These are phyloP conservation scores for Morelia viridis DNA, from an alignment of 2,797 vertebrate genomes.

Conservation along the genomic window DNA sequence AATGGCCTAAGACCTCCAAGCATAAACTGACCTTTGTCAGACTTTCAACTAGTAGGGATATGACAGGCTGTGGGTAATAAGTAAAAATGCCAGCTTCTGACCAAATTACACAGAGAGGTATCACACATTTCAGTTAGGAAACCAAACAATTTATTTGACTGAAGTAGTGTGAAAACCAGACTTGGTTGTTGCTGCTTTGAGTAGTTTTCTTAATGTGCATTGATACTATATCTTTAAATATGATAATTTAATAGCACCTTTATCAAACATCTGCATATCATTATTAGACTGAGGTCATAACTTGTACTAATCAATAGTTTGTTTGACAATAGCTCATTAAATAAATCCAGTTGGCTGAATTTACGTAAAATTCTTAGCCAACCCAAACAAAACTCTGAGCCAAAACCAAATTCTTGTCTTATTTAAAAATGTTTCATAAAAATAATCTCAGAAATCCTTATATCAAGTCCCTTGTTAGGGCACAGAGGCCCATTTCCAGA, in stretches of 20 bases:
- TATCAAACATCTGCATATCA: neutral
- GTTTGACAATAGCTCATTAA: too few relatives aligned
- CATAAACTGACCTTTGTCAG: neutral
- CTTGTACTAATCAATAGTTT: too few relatives aligned
- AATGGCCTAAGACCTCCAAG: conserved; percentile 11
- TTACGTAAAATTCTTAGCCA: too few relatives aligned
- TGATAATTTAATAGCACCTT: neutral
- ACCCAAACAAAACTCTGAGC: too few relatives aligned
- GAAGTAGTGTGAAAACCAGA: neutral
- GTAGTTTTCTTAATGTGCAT: neutral
- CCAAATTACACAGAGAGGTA: neutral
- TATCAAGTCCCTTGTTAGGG: too few relatives aligned
- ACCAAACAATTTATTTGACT: neutral
- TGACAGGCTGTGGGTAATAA: neutral
- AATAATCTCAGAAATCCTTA: too few relatives aligned
- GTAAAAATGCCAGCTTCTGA: neutral
- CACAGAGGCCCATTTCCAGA: neutral
- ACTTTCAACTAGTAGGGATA: neutral
- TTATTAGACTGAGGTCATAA: neutral
- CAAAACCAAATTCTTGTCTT: too few relatives aligned
- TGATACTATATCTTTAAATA: neutral
- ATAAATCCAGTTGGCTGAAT: too few relatives aligned
- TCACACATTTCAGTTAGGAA: neutral
- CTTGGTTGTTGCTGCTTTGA: neutral
- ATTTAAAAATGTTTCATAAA: too few relatives aligned